These are phyloP conservation scores for Chloromyia formosa DNA, from an alignment of 2,888 invertebrate genomes.

Conservation along the genomic window DNA sequence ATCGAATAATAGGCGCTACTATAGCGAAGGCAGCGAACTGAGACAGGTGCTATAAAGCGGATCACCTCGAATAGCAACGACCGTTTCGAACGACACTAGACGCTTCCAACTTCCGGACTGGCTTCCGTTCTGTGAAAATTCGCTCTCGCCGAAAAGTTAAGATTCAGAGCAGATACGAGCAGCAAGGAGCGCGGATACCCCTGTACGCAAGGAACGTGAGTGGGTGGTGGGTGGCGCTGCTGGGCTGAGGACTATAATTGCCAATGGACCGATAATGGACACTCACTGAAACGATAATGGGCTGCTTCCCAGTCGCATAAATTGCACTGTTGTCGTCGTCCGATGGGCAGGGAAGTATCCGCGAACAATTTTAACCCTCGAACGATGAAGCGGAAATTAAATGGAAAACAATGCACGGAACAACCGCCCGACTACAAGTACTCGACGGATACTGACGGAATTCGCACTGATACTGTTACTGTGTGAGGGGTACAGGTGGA, in stretches of 20 bases:
- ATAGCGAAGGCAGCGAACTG: neutral
- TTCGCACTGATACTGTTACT: conserved; percentile 28
- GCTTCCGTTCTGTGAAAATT: conserved; percentile 30
- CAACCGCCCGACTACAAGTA: conserved; percentile 23
- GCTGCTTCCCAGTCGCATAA: conserved; percentile 20
- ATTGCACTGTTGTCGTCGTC: neutral
- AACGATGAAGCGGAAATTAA: neutral
- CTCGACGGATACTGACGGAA: conserved; percentile 33
- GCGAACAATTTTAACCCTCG: neutral
- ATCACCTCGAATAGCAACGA: neutral
- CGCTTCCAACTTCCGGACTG: conserved; percentile 24
- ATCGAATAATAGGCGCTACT: neutral
- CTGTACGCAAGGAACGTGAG: neutral
- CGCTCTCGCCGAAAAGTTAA: neutral
- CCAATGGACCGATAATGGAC: conserved; percentile 33
- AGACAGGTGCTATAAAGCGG: conserved; percentile 26
- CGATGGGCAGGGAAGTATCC: no score
- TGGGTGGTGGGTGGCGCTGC: conserved; percentile 12
- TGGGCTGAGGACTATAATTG: neutral
- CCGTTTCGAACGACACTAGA: conserved; percentile 14
- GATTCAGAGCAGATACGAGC: neutral
- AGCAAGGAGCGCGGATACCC: conserved; percentile 4
- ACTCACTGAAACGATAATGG: conserved; percentile 28
- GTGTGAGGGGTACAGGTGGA: conserved; percentile 33
- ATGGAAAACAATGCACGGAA: neutral